These are phyloP conservation scores for Loriculus beryllinus DNA, from an alignment of 2,797 vertebrate genomes.

Conservation along the genomic window DNA sequence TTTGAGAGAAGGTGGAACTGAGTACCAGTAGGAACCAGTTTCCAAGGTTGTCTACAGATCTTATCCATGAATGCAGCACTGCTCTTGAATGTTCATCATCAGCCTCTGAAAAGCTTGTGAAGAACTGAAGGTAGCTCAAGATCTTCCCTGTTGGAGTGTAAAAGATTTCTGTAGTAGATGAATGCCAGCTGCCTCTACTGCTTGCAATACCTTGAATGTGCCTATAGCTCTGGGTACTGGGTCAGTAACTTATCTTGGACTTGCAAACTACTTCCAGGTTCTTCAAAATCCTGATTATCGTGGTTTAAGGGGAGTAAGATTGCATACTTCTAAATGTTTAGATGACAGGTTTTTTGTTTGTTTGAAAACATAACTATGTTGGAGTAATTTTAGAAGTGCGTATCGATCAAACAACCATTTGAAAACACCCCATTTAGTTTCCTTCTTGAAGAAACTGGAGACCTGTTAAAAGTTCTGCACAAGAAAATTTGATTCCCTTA, in stretches of 20 bases:
- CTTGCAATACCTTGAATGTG: background rate
- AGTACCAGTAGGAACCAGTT: background rate
- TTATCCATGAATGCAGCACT: background rate
- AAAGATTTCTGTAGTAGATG: background rate
- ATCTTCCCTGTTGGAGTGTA: background rate
- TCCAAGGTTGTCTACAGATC: background rate
- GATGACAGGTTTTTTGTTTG: background rate
- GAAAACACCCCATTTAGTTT: background rate
- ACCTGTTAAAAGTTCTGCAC: background rate
- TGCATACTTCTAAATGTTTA: background rate
- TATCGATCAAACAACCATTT: background rate
- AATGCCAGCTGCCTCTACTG: background rate
- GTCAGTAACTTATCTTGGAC: background rate
- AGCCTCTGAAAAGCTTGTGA: background rate
- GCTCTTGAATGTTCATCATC: background rate
- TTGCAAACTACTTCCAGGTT: background rate
- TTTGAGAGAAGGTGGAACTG: background rate
- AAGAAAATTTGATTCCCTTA: background rate
- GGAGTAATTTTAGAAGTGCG: background rate
- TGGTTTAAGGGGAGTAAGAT: background rate
- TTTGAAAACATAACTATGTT: background rate
- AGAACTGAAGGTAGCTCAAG: background rate
- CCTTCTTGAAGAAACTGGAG: background rate
- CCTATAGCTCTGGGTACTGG: background rate
- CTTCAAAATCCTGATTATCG: background rate